These are phyloP conservation scores for Alosa alosa DNA, from an alignment of 2,113 vertebrate species.

Conservation along the genomic window DNA sequence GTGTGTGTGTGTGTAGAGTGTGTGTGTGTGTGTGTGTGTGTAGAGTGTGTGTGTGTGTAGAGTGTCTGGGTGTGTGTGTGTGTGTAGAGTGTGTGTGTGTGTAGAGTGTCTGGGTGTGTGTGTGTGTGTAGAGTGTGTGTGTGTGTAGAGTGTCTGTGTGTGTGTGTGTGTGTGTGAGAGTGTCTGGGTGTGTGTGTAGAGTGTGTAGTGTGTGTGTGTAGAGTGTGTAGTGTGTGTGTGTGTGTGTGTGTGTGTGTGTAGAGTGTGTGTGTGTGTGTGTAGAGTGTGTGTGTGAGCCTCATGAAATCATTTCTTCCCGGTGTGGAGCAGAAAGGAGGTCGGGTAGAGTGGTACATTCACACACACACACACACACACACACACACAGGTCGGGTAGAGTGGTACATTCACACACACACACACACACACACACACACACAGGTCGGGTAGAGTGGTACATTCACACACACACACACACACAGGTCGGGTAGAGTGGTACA, in stretches of 20 bases:
- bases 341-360: no score
- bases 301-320: slow-evolving; percentile 28
- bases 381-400: background rate
- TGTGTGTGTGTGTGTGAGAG: background rate
- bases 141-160: background rate
- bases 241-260: background rate
- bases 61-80: background rate
- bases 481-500: no score
- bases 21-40: background rate
- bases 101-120: background rate
- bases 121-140: background rate
- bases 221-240: background rate
- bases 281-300: background rate
- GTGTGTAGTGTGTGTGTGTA: background rate
- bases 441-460: no score
- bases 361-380: no score
- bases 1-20: background rate
- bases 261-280: background rate
- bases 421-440: no score
- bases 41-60: no score
- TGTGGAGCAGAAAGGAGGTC: slow-evolving; percentile 1
- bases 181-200: no score
- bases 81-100: background rate
- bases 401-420: background rate
- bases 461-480: no score